Conservation (phyloP, 2,888 invertebrate species). For the Cryptocephalus primarius region DNA sequence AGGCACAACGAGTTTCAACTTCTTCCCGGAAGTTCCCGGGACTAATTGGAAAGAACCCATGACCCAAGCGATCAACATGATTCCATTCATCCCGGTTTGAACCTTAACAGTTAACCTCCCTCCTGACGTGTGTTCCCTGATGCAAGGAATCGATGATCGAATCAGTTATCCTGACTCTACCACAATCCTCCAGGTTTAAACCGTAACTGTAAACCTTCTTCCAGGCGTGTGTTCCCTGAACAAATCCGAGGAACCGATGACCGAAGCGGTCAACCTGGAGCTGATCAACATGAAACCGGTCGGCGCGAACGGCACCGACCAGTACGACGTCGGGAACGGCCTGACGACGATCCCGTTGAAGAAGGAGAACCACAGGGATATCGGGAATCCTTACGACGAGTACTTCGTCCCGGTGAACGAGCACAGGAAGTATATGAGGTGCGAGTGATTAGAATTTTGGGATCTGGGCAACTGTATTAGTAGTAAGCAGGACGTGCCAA, state of each 20-base stretch:
- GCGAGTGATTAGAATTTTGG: constrained; percentile 17
- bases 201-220: neutral
- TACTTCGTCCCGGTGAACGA: constrained; percentile 80
- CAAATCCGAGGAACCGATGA: constrained; percentile 26
- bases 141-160: too few relatives aligned
- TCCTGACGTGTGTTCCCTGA: too few relatives aligned
- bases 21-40: too few relatives aligned
- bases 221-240: constrained; percentile 6
- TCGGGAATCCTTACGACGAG: constrained; percentile 66
- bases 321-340: constrained; percentile 31
- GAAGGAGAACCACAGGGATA: constrained; percentile 54
- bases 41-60: too few relatives aligned
- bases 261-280: constrained; percentile 70
- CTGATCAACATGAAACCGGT: constrained; percentile 61
- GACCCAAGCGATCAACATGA: too few relatives aligned
- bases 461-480: too few relatives aligned
- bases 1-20: too few relatives aligned
- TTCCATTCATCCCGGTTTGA: too few relatives aligned
- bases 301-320: constrained; percentile 37
- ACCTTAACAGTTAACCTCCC: too few relatives aligned
- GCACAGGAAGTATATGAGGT: constrained; percentile 78
- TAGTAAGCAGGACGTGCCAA: too few relatives aligned
- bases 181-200: too few relatives aligned
- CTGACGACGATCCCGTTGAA: constrained; percentile 43
- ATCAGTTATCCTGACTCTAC: too few relatives aligned